Percentiles rank a stretch among this genome's conserved stretches.
These are phyloP conservation scores for Prunella fulvescens DNA, from an alignment of 2,113 vertebrate species.

Conservation along the genomic window DNA sequence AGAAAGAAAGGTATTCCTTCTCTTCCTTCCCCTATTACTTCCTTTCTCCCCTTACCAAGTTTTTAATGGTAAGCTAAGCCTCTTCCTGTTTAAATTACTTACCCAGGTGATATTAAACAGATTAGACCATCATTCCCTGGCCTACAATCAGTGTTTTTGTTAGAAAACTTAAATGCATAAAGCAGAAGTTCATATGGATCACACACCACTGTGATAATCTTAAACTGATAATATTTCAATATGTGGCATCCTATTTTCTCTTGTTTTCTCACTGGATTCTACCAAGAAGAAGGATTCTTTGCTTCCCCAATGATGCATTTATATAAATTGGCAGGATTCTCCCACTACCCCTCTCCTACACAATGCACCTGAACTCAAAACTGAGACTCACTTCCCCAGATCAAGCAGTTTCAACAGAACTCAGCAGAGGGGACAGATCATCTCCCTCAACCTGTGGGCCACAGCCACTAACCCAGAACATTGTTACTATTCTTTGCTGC, in stretches of 20 bases:
- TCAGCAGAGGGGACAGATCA: background rate
- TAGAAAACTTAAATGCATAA: background rate
- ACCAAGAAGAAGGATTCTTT: background rate
- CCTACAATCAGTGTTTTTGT: background rate
- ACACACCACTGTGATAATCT: background rate
- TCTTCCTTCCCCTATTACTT: background rate
- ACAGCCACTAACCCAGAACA: background rate
- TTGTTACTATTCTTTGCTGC: background rate
- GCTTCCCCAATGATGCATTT: background rate
- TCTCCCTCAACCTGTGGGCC: fast-evolving
- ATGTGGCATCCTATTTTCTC: background rate
- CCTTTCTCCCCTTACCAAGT: background rate
- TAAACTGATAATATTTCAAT: background rate
- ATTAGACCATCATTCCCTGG: background rate
- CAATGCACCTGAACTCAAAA: background rate
- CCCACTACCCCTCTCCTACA: too few species aligned
- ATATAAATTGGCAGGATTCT: background rate
- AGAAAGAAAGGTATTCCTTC: background rate
- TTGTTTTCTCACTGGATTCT: background rate
- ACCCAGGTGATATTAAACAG: background rate
- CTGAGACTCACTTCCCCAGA: background rate
- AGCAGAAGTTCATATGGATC: background rate
- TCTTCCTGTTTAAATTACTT: background rate
- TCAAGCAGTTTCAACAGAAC: background rate
- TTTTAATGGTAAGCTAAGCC: background rate